Conservation (phyloP, 1,140 invertebrate genomes). For the Platyscapa corneri region DNA sequence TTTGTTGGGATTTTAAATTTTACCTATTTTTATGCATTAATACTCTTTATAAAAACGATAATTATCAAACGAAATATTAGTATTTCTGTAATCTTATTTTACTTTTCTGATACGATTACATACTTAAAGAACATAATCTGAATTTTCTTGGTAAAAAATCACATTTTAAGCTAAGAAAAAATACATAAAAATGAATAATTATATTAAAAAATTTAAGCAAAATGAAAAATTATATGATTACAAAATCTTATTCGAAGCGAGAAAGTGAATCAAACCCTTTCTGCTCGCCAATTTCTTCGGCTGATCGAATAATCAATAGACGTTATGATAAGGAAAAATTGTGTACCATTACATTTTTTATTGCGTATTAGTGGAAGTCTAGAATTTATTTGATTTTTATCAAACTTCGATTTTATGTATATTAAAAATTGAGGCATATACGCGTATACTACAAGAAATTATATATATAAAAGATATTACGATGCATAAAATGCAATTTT, state of each 20-base stretch:
- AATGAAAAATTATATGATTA: background rate
- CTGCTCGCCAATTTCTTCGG: background rate
- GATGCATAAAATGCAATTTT: conserved; percentile 6
- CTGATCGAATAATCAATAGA: conserved; percentile 27
- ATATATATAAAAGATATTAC: background rate
- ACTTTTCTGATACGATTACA: background rate
- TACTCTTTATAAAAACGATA: too few relatives aligned
- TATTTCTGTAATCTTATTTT: background rate
- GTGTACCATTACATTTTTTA: background rate
- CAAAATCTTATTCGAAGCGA: background rate
- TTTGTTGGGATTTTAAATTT: too few relatives aligned
- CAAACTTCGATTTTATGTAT: background rate
- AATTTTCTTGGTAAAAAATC: background rate
- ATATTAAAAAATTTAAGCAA: background rate
- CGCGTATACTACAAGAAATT: background rate
- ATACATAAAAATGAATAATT: background rate
- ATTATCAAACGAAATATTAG: too few relatives aligned
- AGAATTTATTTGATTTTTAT: background rate
- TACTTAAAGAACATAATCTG: background rate
- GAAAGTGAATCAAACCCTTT: background rate
- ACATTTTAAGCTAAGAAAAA: background rate
- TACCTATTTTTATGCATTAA: too few relatives aligned
- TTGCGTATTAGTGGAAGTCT: background rate
- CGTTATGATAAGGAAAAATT: background rate
- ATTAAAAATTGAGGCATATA: background rate